Base-by-base conservation (phyloP, 2,113 vertebrate species). In the Megatriorchis doriae region DNA sequence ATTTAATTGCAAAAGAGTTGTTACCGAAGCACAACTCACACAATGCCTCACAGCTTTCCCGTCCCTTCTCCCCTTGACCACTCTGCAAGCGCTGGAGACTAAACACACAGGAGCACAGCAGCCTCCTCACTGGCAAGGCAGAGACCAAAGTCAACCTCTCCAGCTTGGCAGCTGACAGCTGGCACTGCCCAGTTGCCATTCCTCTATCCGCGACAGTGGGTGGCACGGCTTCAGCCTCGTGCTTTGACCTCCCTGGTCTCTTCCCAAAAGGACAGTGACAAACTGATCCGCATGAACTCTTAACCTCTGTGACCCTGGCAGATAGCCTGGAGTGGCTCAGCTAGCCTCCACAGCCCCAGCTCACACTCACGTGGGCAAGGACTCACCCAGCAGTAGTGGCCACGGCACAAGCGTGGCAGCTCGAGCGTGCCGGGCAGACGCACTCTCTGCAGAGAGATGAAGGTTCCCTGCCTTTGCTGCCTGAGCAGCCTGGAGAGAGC, bases 181-280 rank as follows among this genome's bases (percentile, higher is more conserved):
- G 74, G 42, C 74, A 45, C 50, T 11, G 4, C 62, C 40, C 85
- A n/a, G 7, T 1, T n/a, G 8, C 82, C 62, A 56, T 2, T 52
- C 29, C 50, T 16, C 32, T 21, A 16, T 22, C 78, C 58, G 13
- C 2, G 48, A 48, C 42, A 74, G 3, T 3, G 15, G 81, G 59
- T 36, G 43, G 42, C 42, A 79, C 0, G 0, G 66, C 56, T 59
- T 5, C 1, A 1, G 29, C 55, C n/a, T 55, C 1, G 0, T 13
- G 73, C 78, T n/a, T 19, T 19, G 16, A 27, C 90, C 77, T 73
- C 42, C 25, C 38, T 5, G 59, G 20, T 25, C 43, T 18, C 43
- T 36, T 48, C 88, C 52, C 56, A 34, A 14, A 67, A n/a, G 2
- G 23, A 72, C 0, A 7, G 70, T 21, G 81, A 73, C 17, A 47